Conservation (phyloP, 2,113 vertebrate species). For the Chionis minor region DNA sequence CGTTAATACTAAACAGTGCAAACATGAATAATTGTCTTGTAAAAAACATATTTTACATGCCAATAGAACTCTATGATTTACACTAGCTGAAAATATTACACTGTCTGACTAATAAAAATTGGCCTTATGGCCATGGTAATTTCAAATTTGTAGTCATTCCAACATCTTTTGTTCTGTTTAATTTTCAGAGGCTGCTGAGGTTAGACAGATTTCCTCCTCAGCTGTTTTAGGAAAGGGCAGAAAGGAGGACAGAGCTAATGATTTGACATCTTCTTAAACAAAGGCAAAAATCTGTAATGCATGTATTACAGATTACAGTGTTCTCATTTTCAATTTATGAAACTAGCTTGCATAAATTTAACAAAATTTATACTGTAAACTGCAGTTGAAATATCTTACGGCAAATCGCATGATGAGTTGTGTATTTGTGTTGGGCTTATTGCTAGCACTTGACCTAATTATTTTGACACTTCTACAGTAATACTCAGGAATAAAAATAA, state of each 20-base stretch:
- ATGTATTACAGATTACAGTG: neutral
- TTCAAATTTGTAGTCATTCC: neutral
- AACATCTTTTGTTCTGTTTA: neutral
- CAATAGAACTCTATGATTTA: neutral
- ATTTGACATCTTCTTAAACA: neutral
- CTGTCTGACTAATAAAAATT: neutral
- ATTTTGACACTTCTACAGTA: neutral
- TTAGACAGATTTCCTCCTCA: neutral
- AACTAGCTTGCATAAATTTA: neutral
- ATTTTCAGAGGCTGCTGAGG: neutral
- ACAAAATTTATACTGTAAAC: neutral
- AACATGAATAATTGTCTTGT: neutral
- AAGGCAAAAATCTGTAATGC: neutral
- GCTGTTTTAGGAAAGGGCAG: neutral
- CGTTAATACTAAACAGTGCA: neutral
- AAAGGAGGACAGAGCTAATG: neutral
- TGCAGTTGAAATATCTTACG: neutral
- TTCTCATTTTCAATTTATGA: neutral
- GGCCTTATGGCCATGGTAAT: neutral
- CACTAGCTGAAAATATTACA: neutral
- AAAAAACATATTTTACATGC: neutral
- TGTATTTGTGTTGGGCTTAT: constrained; percentile 22
- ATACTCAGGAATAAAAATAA: neutral
- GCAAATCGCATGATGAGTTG: neutral
- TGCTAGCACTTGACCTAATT: constrained; percentile 3